Percentiles rank a stretch among this genome's conserved stretches.
Conservation (phyloP, 2,113 vertebrate species). For the Pterocles gutturalis region DNA sequence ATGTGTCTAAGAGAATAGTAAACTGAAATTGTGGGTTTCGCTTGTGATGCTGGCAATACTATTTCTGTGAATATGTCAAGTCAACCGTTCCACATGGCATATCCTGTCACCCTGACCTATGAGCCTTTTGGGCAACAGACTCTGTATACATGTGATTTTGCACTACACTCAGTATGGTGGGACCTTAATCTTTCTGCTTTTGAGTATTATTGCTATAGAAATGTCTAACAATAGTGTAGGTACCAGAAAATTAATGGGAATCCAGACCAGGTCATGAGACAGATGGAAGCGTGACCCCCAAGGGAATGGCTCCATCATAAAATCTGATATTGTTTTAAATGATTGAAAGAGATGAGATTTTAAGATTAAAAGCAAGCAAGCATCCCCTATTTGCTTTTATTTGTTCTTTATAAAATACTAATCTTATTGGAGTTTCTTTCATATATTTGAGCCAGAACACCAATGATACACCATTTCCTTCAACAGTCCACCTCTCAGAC, state of each 20-base stretch:
- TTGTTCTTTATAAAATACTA: background rate
- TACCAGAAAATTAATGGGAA: background rate
- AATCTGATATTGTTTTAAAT: background rate
- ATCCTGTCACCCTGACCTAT: background rate
- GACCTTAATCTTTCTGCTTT: background rate
- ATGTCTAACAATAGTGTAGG: background rate
- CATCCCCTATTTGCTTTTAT: background rate
- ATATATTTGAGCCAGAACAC: background rate
- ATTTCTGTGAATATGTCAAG: background rate
- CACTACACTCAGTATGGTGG: background rate
- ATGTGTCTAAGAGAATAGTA: background rate
- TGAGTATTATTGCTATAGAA: background rate
- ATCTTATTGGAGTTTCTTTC: background rate
- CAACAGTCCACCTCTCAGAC: background rate
- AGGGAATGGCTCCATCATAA: background rate
- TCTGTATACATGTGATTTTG: background rate
- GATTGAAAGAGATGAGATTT: background rate
- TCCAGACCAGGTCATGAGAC: background rate
- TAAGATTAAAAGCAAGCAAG: background rate
- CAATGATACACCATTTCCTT: background rate
- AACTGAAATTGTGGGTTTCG: background rate
- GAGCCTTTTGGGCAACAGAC: background rate
- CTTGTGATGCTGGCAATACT: background rate
- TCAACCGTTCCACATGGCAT: background rate
- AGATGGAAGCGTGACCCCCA: background rate